Evolutionary conservation across 1,140 invertebrate genomes (phyloP).

Genomic region (Formica selysi): DNA sequence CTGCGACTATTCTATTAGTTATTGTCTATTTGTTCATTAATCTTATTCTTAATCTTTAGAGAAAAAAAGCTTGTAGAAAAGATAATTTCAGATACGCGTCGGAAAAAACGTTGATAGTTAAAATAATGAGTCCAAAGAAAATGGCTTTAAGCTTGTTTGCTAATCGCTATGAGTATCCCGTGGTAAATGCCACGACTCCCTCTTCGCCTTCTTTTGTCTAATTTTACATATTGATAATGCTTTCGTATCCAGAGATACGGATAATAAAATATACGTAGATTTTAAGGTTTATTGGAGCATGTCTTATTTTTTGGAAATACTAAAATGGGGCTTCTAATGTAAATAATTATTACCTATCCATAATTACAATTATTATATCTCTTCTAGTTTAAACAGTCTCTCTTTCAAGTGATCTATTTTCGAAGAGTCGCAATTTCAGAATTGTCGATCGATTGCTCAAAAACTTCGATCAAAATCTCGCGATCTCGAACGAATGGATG

Average conservation of each 20-base stretch:
- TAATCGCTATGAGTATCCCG: background rate
- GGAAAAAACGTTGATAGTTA: background rate
- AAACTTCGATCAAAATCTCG: background rate
- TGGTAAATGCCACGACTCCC: background rate
- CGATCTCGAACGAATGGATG: background rate
- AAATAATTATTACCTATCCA: conserved; percentile 17
- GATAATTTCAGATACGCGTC: background rate
- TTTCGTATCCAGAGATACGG: background rate
- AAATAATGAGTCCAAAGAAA: conserved; percentile 36
- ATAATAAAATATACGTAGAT: conserved; percentile 11
- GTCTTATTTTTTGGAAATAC: background rate
- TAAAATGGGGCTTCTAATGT: conserved; percentile 13
- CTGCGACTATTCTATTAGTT: background rate
- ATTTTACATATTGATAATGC: conserved; percentile 25
- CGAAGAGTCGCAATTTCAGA: background rate
- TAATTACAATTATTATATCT: background rate
- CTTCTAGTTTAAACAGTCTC: background rate
- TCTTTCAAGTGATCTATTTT: conserved; percentile 4
- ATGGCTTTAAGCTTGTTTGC: conserved; percentile 27
- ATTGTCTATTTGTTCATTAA: conserved; percentile 4
- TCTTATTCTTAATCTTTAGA: background rate
- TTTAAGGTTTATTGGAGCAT: conserved; percentile 8
- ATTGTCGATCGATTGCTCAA: background rate
- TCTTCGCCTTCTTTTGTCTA: background rate
- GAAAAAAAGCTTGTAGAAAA: background rate